phyloP scores from a whole-genome alignment of 92 coral and sea anemone species.

The Phenganax subtilis region DNA sequence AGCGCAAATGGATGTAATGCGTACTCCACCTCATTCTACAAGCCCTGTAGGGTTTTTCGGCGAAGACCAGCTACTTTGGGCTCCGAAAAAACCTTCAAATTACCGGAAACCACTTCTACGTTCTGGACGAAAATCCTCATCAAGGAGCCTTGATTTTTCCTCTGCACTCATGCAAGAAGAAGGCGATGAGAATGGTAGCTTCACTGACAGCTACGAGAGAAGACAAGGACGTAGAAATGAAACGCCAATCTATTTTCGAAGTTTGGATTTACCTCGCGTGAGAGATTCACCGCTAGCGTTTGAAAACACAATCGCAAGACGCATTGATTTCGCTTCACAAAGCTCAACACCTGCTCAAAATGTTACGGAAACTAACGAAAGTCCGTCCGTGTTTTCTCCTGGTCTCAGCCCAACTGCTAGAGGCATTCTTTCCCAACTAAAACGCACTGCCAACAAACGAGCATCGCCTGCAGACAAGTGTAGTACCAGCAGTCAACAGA shows the following conservation, averaged over 20 bases:
- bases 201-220: not conserved
- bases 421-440: not conserved
- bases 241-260: not conserved
- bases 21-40: conserved; percentile 29
- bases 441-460: not conserved
- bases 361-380: not conserved
- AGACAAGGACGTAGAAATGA: not conserved
- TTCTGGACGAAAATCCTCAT: not conserved
- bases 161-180: conserved; percentile 9
- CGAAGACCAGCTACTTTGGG: conserved; percentile 25
- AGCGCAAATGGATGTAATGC: not conserved
- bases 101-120: not conserved
- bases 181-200: conserved; percentile 3
- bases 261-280: not conserved
- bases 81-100: conserved; percentile 21
- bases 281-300: not conserved
- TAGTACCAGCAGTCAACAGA: not conserved
- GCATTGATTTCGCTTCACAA: conserved; percentile 15
- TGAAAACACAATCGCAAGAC: not conserved
- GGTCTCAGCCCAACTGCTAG: conserved; percentile 13
- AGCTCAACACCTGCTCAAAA: not conserved
- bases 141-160: conserved; percentile 22
- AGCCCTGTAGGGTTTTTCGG: conserved; percentile 20
- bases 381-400: not conserved
- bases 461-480: not conserved